Base-by-base conservation (phyloP, 1,140 invertebrate species). In the Physella acuta region DNA sequence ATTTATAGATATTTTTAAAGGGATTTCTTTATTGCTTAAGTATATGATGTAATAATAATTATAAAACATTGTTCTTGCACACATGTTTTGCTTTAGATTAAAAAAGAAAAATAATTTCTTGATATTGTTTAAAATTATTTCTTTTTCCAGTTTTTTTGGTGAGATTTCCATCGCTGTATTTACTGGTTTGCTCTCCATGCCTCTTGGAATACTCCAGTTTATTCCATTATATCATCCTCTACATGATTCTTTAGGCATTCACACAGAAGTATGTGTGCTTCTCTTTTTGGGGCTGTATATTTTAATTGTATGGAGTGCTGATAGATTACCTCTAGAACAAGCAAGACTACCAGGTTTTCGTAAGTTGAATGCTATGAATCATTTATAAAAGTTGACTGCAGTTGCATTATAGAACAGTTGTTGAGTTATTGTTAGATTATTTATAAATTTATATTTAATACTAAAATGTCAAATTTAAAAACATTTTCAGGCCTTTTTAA, bases 171-270 rank as follows among this genome's bases (percentile, higher is more conserved):
- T 88, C 51, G 81, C 88, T 1, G 16, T 89, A 1, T 53, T 83
- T 44, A 86, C 91, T 5, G 86, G 87, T 2, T 53, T 91, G 1
- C 81, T 91, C 63, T 90, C 90, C 5, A 90, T 91, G 86, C 89
- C 90, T 0, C 88, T 90, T 2, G 91, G 91, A 2, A 87, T 92
- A 2, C 71, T 92, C 1, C 81, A 91, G 71, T 92, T 93, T 79
- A 77, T 92, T 8, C 88, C 89, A 0, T 82, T 92, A 49, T 93
- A 93, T 79, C 91, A 93, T 78, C 90, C 90, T 0, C 85, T 92
- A 0, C 91, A 92, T 77, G 91, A 92, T 76, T 79, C 86, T 1
- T 87, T 83, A 65, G 85, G 87, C 51, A 87, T 93, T 33, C 91
- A 92, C 80, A 88, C 90, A 0, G 91, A 92, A 85, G 89, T 91